Conservation (phyloP, 1,140 invertebrate genomes). For the Zelostemma sp. region DNA sequence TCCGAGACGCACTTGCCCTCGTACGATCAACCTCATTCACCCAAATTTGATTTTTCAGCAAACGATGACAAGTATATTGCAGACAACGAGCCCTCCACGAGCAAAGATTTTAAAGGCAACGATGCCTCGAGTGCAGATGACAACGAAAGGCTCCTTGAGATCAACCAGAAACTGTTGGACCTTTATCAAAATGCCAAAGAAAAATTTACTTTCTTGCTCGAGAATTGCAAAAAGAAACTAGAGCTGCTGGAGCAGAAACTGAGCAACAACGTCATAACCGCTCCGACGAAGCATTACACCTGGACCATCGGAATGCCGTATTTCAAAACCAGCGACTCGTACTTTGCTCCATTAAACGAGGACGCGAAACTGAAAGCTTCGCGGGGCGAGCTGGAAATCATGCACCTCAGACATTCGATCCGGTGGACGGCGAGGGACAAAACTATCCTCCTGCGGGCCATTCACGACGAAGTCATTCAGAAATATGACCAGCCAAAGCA, state of each 20-base stretch:
- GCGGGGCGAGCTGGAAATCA: conserved; percentile 56
- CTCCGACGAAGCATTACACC: conserved; percentile 21
- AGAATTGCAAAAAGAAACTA: conserved; percentile 49
- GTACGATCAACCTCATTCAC: background rate
- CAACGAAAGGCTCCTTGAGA: conserved; percentile 26
- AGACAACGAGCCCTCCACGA: background rate
- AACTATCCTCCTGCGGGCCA: conserved; percentile 48
- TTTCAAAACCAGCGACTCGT: conserved; percentile 64
- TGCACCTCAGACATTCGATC: conserved; percentile 49
- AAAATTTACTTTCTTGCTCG: conserved; percentile 39
- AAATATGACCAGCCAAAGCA: conserved; percentile 8
- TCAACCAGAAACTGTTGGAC: conserved; percentile 50
- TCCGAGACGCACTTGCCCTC: background rate
- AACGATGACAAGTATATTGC: background rate
- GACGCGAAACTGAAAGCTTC: conserved; percentile 61
- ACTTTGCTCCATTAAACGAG: conserved; percentile 58
- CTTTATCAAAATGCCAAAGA: conserved; percentile 33
- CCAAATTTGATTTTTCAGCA: background rate
- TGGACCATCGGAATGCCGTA: conserved; percentile 64
- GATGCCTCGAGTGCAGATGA: background rate
- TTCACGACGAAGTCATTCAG: conserved; percentile 46
- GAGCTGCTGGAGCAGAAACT: conserved; percentile 30
- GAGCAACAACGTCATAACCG: conserved; percentile 9
- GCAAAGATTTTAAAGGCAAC: background rate
- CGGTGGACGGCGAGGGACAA: conserved; percentile 60